Percentiles rank a stretch among this genome's conserved stretches.
phyloP scores from a whole-genome alignment of 2,797 vertebrate genomes.

The Phalloptychus januarius region DNA sequence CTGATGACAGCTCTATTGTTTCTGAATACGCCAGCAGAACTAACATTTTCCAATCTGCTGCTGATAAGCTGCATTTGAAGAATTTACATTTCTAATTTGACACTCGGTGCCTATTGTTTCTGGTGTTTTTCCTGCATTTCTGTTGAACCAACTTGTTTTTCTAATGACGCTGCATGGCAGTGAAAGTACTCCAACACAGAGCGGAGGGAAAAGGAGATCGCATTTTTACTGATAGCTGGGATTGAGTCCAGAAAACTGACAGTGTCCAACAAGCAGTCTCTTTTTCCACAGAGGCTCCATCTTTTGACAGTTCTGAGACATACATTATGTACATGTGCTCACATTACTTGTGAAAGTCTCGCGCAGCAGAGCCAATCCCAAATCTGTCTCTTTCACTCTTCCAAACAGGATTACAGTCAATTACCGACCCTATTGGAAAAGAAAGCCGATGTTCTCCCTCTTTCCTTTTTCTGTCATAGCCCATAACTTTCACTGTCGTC shows the following conservation, averaged over 20 bases:
- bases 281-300: slow-evolving; percentile 22
- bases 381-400: slow-evolving; percentile 63
- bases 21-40: slow-evolving; percentile 5
- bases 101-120: background rate
- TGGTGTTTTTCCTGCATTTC: background rate
- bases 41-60: background rate
- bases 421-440: slow-evolving; percentile 39
- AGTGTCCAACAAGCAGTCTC: slow-evolving; percentile 1
- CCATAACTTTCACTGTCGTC: slow-evolving; percentile 63
- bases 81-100: slow-evolving; percentile 6
- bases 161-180: background rate
- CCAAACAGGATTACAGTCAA: slow-evolving; percentile 67
- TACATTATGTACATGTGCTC: slow-evolving; percentile 46
- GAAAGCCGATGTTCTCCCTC: slow-evolving; percentile 38
- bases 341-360: slow-evolving; percentile 48
- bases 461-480: slow-evolving; percentile 56
- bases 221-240: slow-evolving; percentile 8
- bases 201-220: background rate
- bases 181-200: background rate
- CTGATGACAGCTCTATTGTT: slow-evolving; percentile 11
- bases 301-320: slow-evolving; percentile 65
- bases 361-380: slow-evolving; percentile 58
- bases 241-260: slow-evolving; percentile 15
- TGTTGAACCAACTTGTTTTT: background rate
- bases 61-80: slow-evolving; percentile 1